Conservation (phyloP, 2,797 vertebrate species). For the Delichon dasypus region DNA sequence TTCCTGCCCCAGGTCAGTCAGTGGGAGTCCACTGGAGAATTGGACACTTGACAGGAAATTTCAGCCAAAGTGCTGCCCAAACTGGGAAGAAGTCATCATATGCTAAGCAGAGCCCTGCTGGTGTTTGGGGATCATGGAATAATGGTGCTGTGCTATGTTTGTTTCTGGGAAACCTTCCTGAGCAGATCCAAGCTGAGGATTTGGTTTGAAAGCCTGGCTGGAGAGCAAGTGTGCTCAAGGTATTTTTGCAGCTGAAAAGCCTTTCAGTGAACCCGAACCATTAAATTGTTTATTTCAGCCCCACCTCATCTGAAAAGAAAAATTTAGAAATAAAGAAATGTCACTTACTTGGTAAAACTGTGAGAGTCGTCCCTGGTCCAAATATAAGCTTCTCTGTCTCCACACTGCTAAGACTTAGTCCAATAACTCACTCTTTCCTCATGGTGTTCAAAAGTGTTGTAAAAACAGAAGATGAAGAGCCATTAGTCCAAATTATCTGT, state of each 20-base stretch:
- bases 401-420: too few species aligned
- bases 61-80: neutral
- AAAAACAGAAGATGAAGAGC: too few species aligned
- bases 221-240: neutral
- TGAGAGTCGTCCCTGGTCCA: too few species aligned
- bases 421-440: too few species aligned
- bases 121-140: neutral
- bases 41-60: neutral
- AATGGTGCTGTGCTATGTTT: neutral
- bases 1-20: neutral
- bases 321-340: too few species aligned
- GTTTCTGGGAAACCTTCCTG: neutral
- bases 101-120: neutral
- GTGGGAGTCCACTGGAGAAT: neutral
- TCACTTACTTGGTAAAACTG: too few species aligned
- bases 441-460: too few species aligned
- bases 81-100: neutral
- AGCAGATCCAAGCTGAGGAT: neutral
- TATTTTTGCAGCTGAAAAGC: neutral
- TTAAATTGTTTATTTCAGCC: neutral
- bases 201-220: neutral
- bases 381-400: too few species aligned
- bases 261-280: neutral
- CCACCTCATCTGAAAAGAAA: too few species aligned
- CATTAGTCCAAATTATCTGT: too few species aligned